Evolutionary conservation across 37 sponge, comb jelly and placozoan species (phyloP).

Genomic region (Haliclona indistincta): DNA sequence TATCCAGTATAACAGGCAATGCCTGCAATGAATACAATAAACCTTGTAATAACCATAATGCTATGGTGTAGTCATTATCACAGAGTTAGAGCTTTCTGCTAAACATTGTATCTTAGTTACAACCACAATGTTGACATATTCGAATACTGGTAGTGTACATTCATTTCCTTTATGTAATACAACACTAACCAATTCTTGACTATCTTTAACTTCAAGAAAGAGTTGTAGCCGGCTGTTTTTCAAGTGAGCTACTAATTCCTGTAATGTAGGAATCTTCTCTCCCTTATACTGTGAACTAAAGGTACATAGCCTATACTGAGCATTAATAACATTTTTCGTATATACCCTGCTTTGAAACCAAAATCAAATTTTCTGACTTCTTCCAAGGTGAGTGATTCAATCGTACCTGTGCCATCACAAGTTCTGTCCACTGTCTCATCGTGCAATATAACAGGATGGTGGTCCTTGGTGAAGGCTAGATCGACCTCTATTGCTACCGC

Average conservation of each 20-base stretch:
- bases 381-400: conserved; percentile 29
- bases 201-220: conserved; percentile 51
- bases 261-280: conserved; percentile 30
- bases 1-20: conserved; percentile 3
- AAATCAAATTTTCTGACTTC: conserved; percentile 28
- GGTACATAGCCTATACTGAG: too few relatives aligned
- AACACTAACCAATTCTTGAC: background rate
- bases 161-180: too few relatives aligned
- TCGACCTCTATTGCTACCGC: conserved; percentile 48
- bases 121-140: too few relatives aligned
- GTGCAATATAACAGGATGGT: conserved; percentile 44
- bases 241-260: conserved; percentile 35
- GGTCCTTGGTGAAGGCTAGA: conserved; percentile 44
- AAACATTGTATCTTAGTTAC: too few relatives aligned
- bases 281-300: too few relatives aligned
- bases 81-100: too few relatives aligned
- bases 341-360: conserved; percentile 3
- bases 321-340: too few relatives aligned
- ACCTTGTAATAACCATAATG: too few relatives aligned
- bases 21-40: too few relatives aligned
- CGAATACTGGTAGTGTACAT: too few relatives aligned
- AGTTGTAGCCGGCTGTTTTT: conserved; percentile 35
- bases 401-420: conserved; percentile 17
- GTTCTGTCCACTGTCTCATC: conserved; percentile 46
- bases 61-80: too few relatives aligned